These are phyloP conservation scores for Nematostella vectensis DNA, from an alignment of 92 coral and sea anemone genomes.

Conservation along the genomic window DNA sequence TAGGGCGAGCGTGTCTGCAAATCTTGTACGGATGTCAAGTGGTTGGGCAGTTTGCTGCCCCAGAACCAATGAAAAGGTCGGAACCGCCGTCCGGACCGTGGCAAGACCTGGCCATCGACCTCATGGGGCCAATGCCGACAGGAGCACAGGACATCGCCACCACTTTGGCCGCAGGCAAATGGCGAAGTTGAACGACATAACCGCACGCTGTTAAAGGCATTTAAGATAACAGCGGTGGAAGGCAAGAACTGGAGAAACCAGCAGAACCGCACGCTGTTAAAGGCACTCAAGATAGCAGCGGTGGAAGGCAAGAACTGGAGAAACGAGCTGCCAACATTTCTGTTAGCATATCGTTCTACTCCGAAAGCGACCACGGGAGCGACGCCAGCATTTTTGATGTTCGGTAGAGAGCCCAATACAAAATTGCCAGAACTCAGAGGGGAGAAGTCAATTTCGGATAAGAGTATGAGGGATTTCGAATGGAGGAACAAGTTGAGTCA, in stretches of 20 bases:
- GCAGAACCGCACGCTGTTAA: slow-evolving; percentile 20
- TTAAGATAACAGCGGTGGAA: slow-evolving; percentile 24
- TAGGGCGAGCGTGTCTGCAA: too few relatives aligned
- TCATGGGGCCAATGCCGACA: slow-evolving; percentile 20
- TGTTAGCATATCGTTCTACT: slow-evolving; percentile 27
- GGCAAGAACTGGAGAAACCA: slow-evolving; percentile 28
- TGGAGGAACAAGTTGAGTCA: too few relatives aligned
- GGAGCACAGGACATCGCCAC: too few relatives aligned
- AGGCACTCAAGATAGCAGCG: slow-evolving; percentile 21
- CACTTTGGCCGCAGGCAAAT: slow-evolving; percentile 16
- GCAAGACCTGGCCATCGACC: slow-evolving; percentile 15
- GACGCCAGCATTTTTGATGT: slow-evolving; percentile 26
- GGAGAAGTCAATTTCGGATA: too few relatives aligned
- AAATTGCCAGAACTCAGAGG: slow-evolving; percentile 45
- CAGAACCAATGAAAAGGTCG: slow-evolving; percentile 33
- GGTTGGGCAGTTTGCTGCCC: slow-evolving; percentile 19
- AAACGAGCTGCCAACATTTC: slow-evolving; percentile 17
- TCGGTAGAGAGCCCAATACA: slow-evolving; percentile 30
- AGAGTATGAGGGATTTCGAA: too few relatives aligned
- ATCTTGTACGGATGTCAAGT: slow-evolving; percentile 42
- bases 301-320: slow-evolving; percentile 34
- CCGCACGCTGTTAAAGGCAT: slow-evolving; percentile 21
- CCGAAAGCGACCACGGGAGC: slow-evolving; percentile 31
- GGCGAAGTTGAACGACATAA: slow-evolving; percentile 8
- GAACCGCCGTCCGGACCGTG: slow-evolving; percentile 23